These are phyloP conservation scores for Nannoperca australis DNA, from an alignment of 2,797 vertebrate species.

Conservation along the genomic window DNA sequence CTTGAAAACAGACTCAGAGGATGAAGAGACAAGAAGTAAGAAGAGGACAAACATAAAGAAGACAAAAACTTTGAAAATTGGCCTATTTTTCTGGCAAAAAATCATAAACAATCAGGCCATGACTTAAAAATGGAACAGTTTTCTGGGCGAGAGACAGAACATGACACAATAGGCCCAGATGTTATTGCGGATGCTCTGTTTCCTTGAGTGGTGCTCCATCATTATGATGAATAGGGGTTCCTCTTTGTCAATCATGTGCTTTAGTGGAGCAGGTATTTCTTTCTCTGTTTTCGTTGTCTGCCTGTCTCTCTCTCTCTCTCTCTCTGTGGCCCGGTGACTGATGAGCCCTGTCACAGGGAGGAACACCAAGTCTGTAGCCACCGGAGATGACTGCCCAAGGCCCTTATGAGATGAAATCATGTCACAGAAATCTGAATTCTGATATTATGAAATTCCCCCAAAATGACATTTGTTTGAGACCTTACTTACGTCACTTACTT, in stretches of 20 bases:
- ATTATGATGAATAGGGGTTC: constrained; percentile 63
- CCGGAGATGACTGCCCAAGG: constrained; percentile 20
- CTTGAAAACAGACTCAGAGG: constrained; percentile 3
- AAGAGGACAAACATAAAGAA: constrained; percentile 17
- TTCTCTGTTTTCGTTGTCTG: constrained; percentile 50
- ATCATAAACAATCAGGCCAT: constrained; percentile 23
- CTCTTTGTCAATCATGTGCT: constrained; percentile 68
- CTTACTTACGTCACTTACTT: not conserved
- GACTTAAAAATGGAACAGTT: constrained; percentile 26
- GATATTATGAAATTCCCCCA: constrained; percentile 18
- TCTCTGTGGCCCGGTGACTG: constrained; percentile 62
- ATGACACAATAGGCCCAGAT: constrained; percentile 55
- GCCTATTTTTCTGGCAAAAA: constrained; percentile 18
- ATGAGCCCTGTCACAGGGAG: constrained; percentile 68
- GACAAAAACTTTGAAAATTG: constrained; percentile 13
- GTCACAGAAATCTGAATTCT: constrained; percentile 21
- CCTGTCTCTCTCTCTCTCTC: constrained; percentile 36
- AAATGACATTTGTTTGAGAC: not conserved
- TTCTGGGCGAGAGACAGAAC: constrained; percentile 29
- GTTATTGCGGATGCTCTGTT: constrained; percentile 48
- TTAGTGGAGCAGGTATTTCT: constrained; percentile 71
- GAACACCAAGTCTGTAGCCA: constrained; percentile 53
- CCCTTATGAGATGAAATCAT: constrained; percentile 13
- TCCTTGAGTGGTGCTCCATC: constrained; percentile 58
- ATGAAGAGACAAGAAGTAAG: constrained; percentile 11